Conservation (phyloP, 2,888 invertebrate genomes). For the Dermolepida albohirtum region DNA sequence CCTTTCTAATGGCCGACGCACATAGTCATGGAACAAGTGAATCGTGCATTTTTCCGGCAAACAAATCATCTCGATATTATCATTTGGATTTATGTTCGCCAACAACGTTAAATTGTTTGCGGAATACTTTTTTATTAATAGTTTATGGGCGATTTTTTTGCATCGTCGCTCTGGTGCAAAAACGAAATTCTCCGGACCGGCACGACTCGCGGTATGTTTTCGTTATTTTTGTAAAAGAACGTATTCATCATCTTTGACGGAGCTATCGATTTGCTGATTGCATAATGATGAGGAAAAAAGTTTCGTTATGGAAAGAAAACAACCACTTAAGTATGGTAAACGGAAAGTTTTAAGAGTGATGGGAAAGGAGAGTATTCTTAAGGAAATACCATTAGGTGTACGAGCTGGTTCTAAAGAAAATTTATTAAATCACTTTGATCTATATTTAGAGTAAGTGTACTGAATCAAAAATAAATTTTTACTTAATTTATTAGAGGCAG, state of each 20-base stretch:
- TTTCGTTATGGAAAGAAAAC: constrained; percentile 27
- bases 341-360: constrained; percentile 12
- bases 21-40: constrained; percentile 16
- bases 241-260: constrained; percentile 37
- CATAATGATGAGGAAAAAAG: constrained; percentile 36
- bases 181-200: constrained; percentile 3
- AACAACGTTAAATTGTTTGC: constrained; percentile 22
- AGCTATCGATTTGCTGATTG: constrained; percentile 36
- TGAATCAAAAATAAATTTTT: too few species aligned
- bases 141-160: constrained; percentile 24
- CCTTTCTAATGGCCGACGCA: constrained; percentile 2
- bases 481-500: too few species aligned
- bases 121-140: constrained; percentile 22
- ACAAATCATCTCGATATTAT: constrained; percentile 21
- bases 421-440: constrained; percentile 20
- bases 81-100: constrained; percentile 26
- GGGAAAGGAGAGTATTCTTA: constrained; percentile 12
- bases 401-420: constrained; percentile 8
- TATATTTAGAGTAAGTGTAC: too few species aligned
- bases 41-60: constrained; percentile 15
- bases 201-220: constrained; percentile 5
- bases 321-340: constrained; percentile 38
- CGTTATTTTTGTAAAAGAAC: constrained; percentile 4
- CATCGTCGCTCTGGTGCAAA: not conserved
- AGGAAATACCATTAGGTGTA: constrained; percentile 1